phyloP scores from a whole-genome alignment of 2,797 vertebrate species.

The Pelodytes ibericus region DNA sequence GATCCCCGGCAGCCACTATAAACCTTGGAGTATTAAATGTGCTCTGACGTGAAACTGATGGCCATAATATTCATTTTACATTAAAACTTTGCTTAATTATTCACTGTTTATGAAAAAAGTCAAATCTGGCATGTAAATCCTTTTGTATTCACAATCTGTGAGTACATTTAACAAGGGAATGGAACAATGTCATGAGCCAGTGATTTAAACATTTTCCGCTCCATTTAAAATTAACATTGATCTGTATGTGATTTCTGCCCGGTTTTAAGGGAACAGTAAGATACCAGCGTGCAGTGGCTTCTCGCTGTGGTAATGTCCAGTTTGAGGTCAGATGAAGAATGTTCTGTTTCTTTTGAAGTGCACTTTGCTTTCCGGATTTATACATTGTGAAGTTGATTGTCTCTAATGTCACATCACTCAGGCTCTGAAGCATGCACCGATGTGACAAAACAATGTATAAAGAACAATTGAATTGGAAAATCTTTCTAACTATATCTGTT shows the following conservation, averaged over 20 bases:
- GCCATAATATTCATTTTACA: too few species aligned
- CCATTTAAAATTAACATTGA: slow-evolving; percentile 37
- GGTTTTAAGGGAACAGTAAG: slow-evolving; percentile 6
- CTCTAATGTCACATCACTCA: slow-evolving; percentile 43
- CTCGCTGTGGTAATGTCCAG: slow-evolving; percentile 40
- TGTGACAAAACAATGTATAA: slow-evolving; percentile 49
- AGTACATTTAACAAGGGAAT: slow-evolving; percentile 27
- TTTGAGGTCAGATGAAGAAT: slow-evolving; percentile 32
- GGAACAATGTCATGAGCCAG: slow-evolving; percentile 14
- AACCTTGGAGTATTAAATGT: too few species aligned
- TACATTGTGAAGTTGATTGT: slow-evolving; percentile 33
- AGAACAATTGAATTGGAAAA: slow-evolving; percentile 45
- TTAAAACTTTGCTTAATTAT: too few species aligned
- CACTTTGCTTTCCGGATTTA: slow-evolving; percentile 38
- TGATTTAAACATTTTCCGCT: slow-evolving; percentile 39
- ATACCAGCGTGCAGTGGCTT: slow-evolving; percentile 19
- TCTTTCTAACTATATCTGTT: slow-evolving; percentile 12
- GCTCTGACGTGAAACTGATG: too few species aligned
- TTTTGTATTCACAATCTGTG: too few species aligned
- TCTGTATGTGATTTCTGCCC: slow-evolving; percentile 18
- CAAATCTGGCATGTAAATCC: too few species aligned
- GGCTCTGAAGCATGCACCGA: slow-evolving; percentile 39
- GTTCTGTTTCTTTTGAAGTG: slow-evolving; percentile 29
- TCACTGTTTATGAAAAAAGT: too few species aligned
- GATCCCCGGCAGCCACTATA: too few species aligned